Evolutionary conservation across 1,140 invertebrate genomes (phyloP).

Genomic region (Callitettix versicolor): DNA sequence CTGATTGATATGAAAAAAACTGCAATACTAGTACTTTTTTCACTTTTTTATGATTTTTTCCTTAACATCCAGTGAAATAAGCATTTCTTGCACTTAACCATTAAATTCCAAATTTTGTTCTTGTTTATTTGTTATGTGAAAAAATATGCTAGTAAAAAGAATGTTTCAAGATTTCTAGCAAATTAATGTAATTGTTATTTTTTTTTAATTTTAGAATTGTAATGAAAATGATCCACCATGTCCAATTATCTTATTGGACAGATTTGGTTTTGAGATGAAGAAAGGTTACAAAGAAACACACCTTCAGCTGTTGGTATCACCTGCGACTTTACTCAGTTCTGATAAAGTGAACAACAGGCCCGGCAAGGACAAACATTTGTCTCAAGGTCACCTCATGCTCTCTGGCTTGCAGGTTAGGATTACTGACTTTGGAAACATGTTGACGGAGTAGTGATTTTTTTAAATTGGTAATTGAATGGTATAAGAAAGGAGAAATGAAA

Average conservation of each 20-base stretch:
- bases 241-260: constrained; percentile 79
- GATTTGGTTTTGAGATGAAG: constrained; percentile 93
- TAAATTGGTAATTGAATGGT: too few relatives aligned
- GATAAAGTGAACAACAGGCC: constrained; percentile 46
- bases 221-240: constrained; percentile 77
- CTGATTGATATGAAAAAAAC: too few relatives aligned
- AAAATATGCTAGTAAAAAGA: too few relatives aligned
- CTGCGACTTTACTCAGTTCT: constrained; percentile 68
- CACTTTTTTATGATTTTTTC: too few relatives aligned
- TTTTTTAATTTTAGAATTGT: constrained; percentile 54
- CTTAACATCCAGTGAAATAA: too few relatives aligned
- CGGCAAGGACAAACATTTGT: constrained; percentile 59
- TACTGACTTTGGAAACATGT: neutral
- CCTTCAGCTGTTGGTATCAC: constrained; percentile 82
- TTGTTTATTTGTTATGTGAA: too few relatives aligned
- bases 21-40: too few relatives aligned
- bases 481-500: too few relatives aligned
- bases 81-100: too few relatives aligned
- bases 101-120: too few relatives aligned
- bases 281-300: constrained; percentile 85
- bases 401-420: constrained; percentile 67
- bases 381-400: constrained; percentile 80
- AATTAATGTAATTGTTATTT: too few relatives aligned
- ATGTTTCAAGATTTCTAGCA: too few relatives aligned
- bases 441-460: neutral